A percentile compares a stretch with the other conserved stretches of the same genome.
Evolutionary conservation across 2,113 vertebrate species (phyloP).

Genomic region (Hippoglossus stenolepis): DNA sequence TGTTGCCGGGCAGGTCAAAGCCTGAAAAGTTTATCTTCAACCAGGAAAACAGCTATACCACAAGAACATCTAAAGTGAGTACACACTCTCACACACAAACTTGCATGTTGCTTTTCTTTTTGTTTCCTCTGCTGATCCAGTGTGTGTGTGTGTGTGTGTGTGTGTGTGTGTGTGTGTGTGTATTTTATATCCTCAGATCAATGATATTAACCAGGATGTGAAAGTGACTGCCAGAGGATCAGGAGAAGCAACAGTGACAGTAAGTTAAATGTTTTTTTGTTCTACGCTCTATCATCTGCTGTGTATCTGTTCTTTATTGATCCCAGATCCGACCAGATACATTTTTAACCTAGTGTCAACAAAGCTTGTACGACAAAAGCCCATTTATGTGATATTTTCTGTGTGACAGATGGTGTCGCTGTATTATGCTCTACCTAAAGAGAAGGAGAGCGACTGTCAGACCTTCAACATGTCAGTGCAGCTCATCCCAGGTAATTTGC

Average conservation of each 20-base stretch:
- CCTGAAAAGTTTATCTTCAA: conserved; percentile 63
- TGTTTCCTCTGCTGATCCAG: conserved; percentile 5
- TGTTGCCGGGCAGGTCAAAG: conserved; percentile 74
- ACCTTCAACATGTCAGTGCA: conserved; percentile 81
- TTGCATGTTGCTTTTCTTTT: not conserved
- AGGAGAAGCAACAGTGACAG: conserved; percentile 83
- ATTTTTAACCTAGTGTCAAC: not conserved
- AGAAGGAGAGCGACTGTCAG: conserved; percentile 79
- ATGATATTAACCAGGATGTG: conserved; percentile 78
- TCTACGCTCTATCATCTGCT: not conserved
- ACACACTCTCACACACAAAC: not conserved
- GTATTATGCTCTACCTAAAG: conserved; percentile 82
- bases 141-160: too few species aligned
- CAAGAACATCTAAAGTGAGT: conserved; percentile 83
- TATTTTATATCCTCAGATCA: conserved; percentile 53
- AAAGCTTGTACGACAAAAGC: not conserved
- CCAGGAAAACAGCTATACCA: conserved; percentile 60
- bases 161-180: too few species aligned
- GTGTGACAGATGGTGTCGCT: conserved; percentile 81
- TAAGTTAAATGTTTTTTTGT: conserved; percentile 53
- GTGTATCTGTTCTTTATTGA: not conserved
- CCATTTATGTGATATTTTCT: not conserved
- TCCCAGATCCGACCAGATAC: not conserved
- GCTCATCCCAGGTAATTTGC: conserved; percentile 61
- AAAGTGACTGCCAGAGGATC: conserved; percentile 80